These are phyloP conservation scores for Lasioglossum malachurum DNA, from an alignment of 2,888 invertebrate species.

Conservation along the genomic window DNA sequence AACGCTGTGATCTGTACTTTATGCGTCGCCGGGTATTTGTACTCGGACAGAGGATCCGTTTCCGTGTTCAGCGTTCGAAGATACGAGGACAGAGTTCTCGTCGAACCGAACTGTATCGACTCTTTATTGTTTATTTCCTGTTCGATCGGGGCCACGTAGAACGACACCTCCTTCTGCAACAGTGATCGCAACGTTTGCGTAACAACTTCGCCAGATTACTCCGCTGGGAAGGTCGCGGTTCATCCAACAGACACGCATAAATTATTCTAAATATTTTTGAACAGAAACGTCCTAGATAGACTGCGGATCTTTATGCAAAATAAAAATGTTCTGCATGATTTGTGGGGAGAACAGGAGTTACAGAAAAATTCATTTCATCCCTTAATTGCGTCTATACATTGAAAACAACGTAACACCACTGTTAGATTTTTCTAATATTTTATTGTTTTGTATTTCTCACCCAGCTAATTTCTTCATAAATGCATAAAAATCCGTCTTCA, in stretches of 20 bases:
- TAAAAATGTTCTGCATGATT: too few species aligned
- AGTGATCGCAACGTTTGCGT: conserved; percentile 4
- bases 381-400: too few species aligned
- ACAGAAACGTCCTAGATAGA: background rate
- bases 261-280: background rate
- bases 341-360: too few species aligned
- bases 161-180: conserved; percentile 85
- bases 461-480: too few species aligned
- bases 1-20: conserved; percentile 85
- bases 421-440: too few species aligned
- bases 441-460: too few species aligned
- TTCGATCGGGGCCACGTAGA: conserved; percentile 83
- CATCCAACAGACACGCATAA: background rate
- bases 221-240: background rate
- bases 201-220: background rate
- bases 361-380: too few species aligned
- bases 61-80: conserved; percentile 77
- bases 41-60: conserved; percentile 76
- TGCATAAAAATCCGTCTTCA: too few species aligned
- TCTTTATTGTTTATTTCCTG: conserved; percentile 82
- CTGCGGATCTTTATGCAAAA: too few species aligned
- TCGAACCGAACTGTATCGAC: conserved; percentile 79
- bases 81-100: conserved; percentile 77
- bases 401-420: too few species aligned
- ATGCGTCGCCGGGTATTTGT: conserved; percentile 73